These are phyloP conservation scores for Diacarnus erythraeanus DNA, from an alignment of 37 sponge, comb jelly and placozoan genomes.

Conservation along the genomic window DNA sequence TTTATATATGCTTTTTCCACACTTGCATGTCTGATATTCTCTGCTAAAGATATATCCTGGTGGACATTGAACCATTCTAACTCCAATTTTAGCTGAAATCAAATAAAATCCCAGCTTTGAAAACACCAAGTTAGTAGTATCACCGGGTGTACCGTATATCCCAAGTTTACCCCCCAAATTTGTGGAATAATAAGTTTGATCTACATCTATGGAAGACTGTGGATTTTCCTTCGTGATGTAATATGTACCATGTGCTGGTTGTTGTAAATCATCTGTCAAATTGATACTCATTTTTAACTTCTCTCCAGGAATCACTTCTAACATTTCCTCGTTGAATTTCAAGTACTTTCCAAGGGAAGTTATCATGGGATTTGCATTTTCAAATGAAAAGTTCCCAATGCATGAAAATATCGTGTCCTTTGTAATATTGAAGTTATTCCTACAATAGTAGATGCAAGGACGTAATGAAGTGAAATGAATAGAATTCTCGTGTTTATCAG, in stretches of 20 bases:
- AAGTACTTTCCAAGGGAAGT: neutral
- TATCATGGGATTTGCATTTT: neutral
- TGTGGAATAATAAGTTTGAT: no score
- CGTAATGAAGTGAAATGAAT: conserved; percentile 8
- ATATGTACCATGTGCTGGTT: neutral
- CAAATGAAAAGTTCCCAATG: conserved; percentile 12
- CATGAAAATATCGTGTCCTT: neutral
- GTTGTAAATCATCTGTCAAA: neutral
- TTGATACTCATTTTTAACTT: neutral
- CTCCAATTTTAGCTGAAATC: neutral
- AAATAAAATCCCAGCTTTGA: neutral
- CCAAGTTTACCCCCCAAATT: no score
- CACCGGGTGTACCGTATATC: neutral
- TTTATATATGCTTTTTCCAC: no score
- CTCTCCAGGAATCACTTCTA: neutral
- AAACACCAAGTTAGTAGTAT: neutral
- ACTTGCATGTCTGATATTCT: no score
- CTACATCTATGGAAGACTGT: neutral
- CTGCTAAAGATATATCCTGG: no score
- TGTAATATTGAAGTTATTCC: neutral
- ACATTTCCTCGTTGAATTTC: neutral
- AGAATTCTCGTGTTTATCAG: neutral
- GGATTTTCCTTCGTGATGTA: neutral
- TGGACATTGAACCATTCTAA: conserved; percentile 1
- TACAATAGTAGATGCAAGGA: neutral